phyloP scores from a whole-genome alignment of 2,113 vertebrate genomes.

The Centrocercus urophasianus region DNA sequence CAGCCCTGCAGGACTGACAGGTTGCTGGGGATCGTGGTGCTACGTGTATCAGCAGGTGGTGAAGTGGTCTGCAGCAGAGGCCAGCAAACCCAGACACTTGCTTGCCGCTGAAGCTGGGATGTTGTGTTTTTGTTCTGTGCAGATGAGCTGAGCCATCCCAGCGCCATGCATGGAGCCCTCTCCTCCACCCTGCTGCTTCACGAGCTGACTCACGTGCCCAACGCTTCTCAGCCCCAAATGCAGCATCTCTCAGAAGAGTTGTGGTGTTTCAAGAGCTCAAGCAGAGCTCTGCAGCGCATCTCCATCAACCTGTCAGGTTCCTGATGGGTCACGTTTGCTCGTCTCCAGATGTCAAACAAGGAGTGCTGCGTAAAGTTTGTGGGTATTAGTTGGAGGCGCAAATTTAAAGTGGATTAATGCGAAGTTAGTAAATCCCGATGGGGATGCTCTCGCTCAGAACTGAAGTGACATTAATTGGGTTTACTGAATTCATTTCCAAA shows the following conservation, averaged over 20 bases:
- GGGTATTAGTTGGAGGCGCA: neutral
- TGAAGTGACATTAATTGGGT: slow-evolving; percentile 14
- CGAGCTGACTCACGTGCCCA: fast-evolving
- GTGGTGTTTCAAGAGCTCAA: neutral
- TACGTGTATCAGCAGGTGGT: fast-evolving
- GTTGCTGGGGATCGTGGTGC: neutral
- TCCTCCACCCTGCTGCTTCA: neutral
- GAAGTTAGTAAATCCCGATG: neutral
- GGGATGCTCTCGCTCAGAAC: neutral
- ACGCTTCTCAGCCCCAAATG: neutral
- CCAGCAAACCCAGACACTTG: neutral
- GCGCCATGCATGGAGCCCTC: neutral
- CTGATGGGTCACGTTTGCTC: neutral
- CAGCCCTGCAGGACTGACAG: neutral
- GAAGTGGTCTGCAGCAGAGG: neutral
- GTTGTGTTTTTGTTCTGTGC: neutral
- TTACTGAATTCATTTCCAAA: slow-evolving; percentile 44
- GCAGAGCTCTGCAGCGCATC: neutral
- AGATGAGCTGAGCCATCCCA: neutral
- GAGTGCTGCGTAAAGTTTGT: neutral
- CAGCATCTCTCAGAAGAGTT: neutral
- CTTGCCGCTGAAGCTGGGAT: neutral
- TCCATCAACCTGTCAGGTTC: neutral
- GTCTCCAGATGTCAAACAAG: neutral
- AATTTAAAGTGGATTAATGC: neutral